phyloP scores from a whole-genome alignment of 2,113 vertebrate genomes.

The Sialia sialis region DNA sequence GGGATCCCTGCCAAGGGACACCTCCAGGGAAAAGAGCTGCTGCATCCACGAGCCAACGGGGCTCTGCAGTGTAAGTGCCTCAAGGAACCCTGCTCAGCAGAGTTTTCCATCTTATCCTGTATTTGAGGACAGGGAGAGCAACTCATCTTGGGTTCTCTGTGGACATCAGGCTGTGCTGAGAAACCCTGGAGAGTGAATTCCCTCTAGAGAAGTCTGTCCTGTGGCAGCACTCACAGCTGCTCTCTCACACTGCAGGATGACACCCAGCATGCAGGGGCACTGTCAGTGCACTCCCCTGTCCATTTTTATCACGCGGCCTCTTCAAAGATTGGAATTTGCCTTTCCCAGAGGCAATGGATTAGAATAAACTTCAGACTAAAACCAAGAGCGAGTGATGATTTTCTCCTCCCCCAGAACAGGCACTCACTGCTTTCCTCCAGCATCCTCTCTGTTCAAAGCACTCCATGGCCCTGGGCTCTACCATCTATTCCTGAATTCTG shows the following conservation, averaged over 20 bases:
- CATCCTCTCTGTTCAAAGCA: not conserved
- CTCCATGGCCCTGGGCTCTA: not conserved
- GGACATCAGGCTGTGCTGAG: not conserved
- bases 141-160: not conserved
- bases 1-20: not conserved
- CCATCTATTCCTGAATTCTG: not conserved
- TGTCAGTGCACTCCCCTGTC: not conserved
- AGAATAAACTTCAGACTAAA: not conserved
- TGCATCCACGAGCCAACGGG: not conserved
- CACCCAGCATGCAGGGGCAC: not conserved
- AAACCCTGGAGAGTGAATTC: not conserved
- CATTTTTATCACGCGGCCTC: not conserved
- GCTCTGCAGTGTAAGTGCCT: not conserved
- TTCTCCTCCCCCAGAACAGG: not conserved
- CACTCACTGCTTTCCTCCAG: not conserved
- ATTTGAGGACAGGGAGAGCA: not conserved
- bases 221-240: not conserved
- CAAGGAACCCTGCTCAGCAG: not conserved
- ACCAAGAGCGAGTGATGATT: not conserved
- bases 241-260: not conserved
- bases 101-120: not conserved
- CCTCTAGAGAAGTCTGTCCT: not conserved
- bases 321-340: not conserved
- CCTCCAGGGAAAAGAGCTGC: slow-evolving; percentile 25
- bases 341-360: not conserved